Evolutionary conservation across 2,113 vertebrate species (phyloP).

Genomic region (Eubucco bourcierii): DNA sequence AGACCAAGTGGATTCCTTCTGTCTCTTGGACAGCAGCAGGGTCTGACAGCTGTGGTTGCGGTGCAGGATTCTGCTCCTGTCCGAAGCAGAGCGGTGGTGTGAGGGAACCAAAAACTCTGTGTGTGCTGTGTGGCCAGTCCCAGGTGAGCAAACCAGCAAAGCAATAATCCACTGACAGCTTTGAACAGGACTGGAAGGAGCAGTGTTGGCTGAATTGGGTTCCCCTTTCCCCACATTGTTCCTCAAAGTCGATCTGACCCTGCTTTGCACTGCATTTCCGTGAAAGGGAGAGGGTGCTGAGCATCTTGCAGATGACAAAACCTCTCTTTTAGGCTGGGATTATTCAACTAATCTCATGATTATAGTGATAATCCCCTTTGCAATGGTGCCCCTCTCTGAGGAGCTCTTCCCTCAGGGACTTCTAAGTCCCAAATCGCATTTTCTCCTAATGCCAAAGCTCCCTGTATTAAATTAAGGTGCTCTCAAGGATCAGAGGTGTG

Average conservation of each 20-base stretch:
- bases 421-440: constrained; percentile 44
- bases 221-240: not conserved
- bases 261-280: not conserved
- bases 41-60: not conserved
- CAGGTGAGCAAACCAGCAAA: not conserved
- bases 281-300: not conserved
- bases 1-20: not conserved
- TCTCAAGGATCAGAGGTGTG: not conserved
- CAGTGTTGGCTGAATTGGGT: not conserved
- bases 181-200: not conserved
- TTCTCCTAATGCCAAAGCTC: not conserved
- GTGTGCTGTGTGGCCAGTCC: not conserved
- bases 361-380: constrained; percentile 51
- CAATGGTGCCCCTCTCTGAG: constrained; percentile 1
- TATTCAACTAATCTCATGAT: constrained; percentile 44
- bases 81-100: not conserved
- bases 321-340: not conserved
- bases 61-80: not conserved
- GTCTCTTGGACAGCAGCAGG: not conserved
- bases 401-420: constrained; percentile 1
- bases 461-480: not conserved
- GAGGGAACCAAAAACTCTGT: not conserved
- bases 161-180: not conserved
- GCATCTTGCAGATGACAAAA: not conserved
- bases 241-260: not conserved